Evolutionary conservation across 2,113 vertebrate genomes (phyloP), one percentile per base, ranked within the genome.

Genomic region (Variabilichromis moorii): DNA sequence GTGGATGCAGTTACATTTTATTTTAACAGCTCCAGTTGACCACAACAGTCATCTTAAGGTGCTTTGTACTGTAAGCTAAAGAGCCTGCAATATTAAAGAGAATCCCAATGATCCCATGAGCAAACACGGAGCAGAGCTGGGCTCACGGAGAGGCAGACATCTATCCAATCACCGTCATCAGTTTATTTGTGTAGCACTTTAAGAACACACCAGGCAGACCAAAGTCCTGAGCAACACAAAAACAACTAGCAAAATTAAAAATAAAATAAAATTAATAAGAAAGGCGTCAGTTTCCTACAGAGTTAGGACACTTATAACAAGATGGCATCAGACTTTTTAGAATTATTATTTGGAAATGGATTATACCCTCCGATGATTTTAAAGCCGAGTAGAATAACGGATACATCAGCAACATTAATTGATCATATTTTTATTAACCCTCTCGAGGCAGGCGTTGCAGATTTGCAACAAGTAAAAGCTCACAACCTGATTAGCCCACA

Each of bases 1-100:
- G 63, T 40, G 1, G 2, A 42, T 24, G 21, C 66, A 42, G 21
- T 24, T 13, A 21, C 8, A 71, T 42, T 42, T 42, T 42, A 24
- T 71, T 42, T 4, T 21, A 14, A 24, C n/a, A 71, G n/a, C 66
- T 24, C 5, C 66, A 42, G 12, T 6, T 71, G 68, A 73, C 37
- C 40, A 7, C 2, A 73, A 26, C 13, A 26, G 68, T 26, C 68
- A 7, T 45, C 68, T 73, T 7, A 42, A 73, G 21, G 68, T 73
- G 2, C 6, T 73, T 45, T 73, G 45, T 10, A 73, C 3, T 17
- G 66, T 42, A 73, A 45, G 21, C 13, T 73, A 45, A 26, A 26
- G n/a, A 68, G 33, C 63, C 63, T 16, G 14, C 21, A 73, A 45
- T 45, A 73, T 73, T 5, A 73, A 42, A 73, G 40, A 73, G 68